A percentile compares a stretch with the other conserved stretches of the same genome.
phyloP scores from a whole-genome alignment of 1,140 invertebrate species.

The Calephelis nemesis region DNA sequence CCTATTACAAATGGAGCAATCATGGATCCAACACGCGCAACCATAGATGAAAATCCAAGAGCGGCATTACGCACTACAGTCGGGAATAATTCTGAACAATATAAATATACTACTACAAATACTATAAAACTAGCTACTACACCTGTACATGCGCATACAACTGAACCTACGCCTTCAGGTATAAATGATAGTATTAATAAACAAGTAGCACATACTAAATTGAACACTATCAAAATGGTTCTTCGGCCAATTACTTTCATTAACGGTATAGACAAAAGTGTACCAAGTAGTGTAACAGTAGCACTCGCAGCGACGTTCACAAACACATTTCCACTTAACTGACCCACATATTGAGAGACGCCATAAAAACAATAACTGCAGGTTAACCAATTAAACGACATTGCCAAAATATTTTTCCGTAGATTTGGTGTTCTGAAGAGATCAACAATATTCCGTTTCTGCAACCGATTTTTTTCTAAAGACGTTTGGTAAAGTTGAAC shows the following conservation, averaged over 20 bases:
- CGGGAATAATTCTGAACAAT: constrained; percentile 85
- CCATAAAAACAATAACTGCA: constrained; percentile 88
- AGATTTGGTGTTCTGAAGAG: constrained; percentile 88
- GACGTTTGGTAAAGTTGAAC: constrained; percentile 66
- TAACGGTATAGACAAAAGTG: constrained; percentile 81
- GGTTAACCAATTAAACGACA: constrained; percentile 85
- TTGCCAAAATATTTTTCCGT: constrained; percentile 85
- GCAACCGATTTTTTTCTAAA: constrained; percentile 52
- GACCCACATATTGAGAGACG: constrained; percentile 86
- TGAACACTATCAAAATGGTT: constrained; percentile 80
- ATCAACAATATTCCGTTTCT: constrained; percentile 83
- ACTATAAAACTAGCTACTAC: constrained; percentile 84
- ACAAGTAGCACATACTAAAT: constrained; percentile 79
- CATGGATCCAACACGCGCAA: constrained; percentile 84
- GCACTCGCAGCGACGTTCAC: constrained; percentile 85
- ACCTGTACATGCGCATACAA: constrained; percentile 82
- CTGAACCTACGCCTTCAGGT: constrained; percentile 69
- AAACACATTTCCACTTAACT: constrained; percentile 86
- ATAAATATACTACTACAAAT: constrained; percentile 84
- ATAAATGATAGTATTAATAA: constrained; percentile 79
- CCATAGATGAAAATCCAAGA: constrained; percentile 84
- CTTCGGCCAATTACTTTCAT: constrained; percentile 82
- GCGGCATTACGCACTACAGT: constrained; percentile 85
- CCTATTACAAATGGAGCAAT: constrained; percentile 83
- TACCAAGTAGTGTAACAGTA: constrained; percentile 81